Base-by-base conservation (phyloP, 2,797 vertebrate species). In the Netta rufina region DNA sequence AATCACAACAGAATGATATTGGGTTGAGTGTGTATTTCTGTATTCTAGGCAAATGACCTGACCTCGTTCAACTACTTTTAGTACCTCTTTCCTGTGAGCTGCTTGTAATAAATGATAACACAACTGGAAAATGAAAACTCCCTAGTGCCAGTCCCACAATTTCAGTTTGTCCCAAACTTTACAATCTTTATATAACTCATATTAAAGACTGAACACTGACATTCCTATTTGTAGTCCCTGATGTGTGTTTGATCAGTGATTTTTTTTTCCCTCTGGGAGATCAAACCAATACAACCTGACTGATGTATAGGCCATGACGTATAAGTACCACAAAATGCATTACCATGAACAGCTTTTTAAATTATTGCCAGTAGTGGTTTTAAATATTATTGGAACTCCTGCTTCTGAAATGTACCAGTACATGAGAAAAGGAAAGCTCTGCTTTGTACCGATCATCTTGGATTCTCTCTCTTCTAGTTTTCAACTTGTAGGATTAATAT, bases 401-500 rank as follows among this genome's bases (percentile, higher is more conserved):
- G 56, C 17, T 75, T 77, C 82, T 80, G 61, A 62, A 83, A 67
- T 11, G 13, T 21, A 57, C 9, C 8, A 28, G 56, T 24, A 77
- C 49, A 41, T 0, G 3, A 74, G 43, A 30, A 83, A 70, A 91
- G 18, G 54, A 88, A 88, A 81, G 15, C 33, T 67, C 58, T 65
- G 41, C 58, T 78, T 81, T 51, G 5, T 49, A 77, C 33, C 28
- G 36, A 7, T 95, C 51, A 84, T 90, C 66, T 62, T 78, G 33
- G 70, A 92, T 89, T 91, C 66, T 83, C 69, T 93, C 67, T 92
- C 57, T 88, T 81, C 51, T 24, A 39, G 14, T 74, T 78, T 75
- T 77, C 20, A n/a, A 33, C 73, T 78, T 84, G 70, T 77, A 75
- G 27, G 39, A 88, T 87, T 85, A 92, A 87, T 93, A 84, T 80